These are phyloP conservation scores for Megaleporinus macrocephalus DNA, from an alignment of 2,113 vertebrate genomes.

Conservation along the genomic window DNA sequence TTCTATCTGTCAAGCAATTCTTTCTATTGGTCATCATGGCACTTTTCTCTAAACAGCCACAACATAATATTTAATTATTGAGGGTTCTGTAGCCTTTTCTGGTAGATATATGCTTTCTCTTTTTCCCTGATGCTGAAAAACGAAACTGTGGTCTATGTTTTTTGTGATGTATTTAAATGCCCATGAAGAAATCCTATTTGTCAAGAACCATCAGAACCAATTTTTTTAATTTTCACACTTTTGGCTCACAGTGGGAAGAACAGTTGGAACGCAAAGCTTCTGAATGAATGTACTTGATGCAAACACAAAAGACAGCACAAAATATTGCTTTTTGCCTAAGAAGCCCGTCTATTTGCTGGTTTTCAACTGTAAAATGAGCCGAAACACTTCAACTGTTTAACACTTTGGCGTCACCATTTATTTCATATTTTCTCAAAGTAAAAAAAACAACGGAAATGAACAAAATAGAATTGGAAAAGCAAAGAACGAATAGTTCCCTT, in stretches of 20 bases:
- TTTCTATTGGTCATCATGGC: too few species aligned
- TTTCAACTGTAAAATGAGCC: background rate
- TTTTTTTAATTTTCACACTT: background rate
- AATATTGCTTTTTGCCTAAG: background rate
- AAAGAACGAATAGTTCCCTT: slow-evolving; percentile 22
- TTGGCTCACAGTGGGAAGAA: background rate
- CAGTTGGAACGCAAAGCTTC: too few species aligned
- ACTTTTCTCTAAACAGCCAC: too few species aligned
- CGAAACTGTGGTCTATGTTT: too few species aligned
- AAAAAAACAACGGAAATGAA: slow-evolving; percentile 33
- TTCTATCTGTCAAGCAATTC: too few species aligned
- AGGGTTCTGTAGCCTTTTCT: too few species aligned
- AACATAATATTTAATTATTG: too few species aligned
- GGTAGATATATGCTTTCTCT: too few species aligned
- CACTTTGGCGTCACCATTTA: slow-evolving; percentile 53
- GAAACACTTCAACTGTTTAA: slow-evolving; percentile 4
- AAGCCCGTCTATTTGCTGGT: background rate
- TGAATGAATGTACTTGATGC: background rate
- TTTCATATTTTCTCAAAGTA: slow-evolving; percentile 37
- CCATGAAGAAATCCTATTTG: background rate
- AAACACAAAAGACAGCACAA: background rate
- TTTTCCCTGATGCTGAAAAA: too few species aligned
- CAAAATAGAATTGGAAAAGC: slow-evolving; percentile 13
- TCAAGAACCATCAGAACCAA: too few species aligned
- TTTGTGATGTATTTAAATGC: too few species aligned